phyloP scores from a whole-genome alignment of 2,797 vertebrate species.

The Channallabes apus region DNA sequence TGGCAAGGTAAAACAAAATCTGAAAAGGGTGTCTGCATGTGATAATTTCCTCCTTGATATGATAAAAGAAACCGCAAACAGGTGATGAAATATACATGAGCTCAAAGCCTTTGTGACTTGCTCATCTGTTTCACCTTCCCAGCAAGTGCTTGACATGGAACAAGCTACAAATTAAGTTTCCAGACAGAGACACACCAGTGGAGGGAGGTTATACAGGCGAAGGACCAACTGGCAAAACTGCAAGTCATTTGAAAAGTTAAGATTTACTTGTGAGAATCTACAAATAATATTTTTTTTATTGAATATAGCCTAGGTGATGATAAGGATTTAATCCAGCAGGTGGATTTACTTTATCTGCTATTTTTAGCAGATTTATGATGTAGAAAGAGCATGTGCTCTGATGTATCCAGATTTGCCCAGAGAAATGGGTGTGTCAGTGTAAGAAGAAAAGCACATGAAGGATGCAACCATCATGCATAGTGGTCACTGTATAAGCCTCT shows the following conservation, averaged over 20 bases:
- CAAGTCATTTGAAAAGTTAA: not conserved
- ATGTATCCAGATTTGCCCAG: too few relatives aligned
- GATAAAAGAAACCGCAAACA: conserved; percentile 5
- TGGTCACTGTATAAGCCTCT: too few relatives aligned
- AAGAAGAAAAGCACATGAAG: too few relatives aligned
- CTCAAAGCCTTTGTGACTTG: not conserved
- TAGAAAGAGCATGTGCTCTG: too few relatives aligned
- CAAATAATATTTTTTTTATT: not conserved
- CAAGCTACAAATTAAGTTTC: not conserved
- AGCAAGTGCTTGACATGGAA: not conserved
- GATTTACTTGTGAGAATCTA: not conserved
- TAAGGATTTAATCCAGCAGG: not conserved
- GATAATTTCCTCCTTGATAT: not conserved
- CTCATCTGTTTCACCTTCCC: not conserved
- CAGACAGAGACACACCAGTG: not conserved
- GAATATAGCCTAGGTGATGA: not conserved
- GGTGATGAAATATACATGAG: conserved; percentile 2
- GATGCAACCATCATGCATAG: too few relatives aligned
- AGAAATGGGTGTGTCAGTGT: too few relatives aligned
- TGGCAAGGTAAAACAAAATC: not conserved
- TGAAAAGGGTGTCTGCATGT: not conserved
- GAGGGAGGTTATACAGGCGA: not conserved
- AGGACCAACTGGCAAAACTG: not conserved
- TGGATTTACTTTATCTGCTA: not conserved
- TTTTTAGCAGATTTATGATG: too few relatives aligned